These are phyloP conservation scores for Cheirogaleus medius DNA, from an alignment of 2,113 vertebrate genomes.

Conservation along the genomic window DNA sequence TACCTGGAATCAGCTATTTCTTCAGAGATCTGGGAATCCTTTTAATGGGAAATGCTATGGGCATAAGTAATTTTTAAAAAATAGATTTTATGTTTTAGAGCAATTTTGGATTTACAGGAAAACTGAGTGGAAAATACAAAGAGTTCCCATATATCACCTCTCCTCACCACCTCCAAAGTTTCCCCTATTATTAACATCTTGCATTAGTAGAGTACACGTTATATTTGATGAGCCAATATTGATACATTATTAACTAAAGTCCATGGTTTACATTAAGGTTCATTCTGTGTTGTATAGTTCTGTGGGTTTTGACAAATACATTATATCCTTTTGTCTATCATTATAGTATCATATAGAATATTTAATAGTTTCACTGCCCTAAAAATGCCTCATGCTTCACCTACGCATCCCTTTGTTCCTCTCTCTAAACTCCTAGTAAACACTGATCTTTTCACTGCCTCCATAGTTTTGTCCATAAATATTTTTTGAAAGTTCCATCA, in stretches of 20 bases:
- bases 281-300: background rate
- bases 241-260: background rate
- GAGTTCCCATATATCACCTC: background rate
- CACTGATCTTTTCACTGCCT: background rate
- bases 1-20: background rate
- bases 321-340: background rate
- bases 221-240: background rate
- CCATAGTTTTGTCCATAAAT: background rate
- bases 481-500: background rate
- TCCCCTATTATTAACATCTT: background rate
- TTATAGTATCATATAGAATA: background rate
- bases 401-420: background rate
- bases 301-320: background rate
- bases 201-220: background rate
- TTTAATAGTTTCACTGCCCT: background rate
- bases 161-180: background rate
- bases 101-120: background rate
- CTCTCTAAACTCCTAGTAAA: background rate
- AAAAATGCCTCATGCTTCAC: background rate
- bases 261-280: background rate
- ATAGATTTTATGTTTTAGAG: background rate
- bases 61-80: background rate
- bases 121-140: background rate
- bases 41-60: background rate
- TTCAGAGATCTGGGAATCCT: background rate